phyloP scores from a whole-genome alignment of 2,888 invertebrate species.

The Eupsilia transversa region DNA sequence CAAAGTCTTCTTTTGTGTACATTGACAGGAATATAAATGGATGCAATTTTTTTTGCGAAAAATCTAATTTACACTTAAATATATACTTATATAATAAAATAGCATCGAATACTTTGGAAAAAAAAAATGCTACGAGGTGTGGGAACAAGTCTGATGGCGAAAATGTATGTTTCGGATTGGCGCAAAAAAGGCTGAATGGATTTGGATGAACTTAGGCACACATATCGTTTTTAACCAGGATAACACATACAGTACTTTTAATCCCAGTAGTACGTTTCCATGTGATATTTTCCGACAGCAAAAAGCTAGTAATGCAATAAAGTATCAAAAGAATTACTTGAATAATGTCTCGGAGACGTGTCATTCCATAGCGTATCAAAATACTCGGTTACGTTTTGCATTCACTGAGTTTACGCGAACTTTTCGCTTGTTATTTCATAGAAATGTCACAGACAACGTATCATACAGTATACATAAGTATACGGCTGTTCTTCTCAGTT shows the following conservation, averaged over 20 bases:
- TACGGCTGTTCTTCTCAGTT: neutral
- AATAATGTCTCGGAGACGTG: conserved; percentile 33
- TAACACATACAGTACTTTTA: no score
- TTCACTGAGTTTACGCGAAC: neutral
- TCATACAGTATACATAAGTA: neutral
- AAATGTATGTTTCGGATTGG: no score
- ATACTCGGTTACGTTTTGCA: neutral
- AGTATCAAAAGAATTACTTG: conserved; percentile 38
- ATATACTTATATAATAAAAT: no score
- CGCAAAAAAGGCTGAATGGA: no score
- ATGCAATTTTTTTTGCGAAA: conserved; percentile 41
- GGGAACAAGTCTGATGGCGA: no score
- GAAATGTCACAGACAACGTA: conserved; percentile 6
- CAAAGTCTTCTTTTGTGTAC: conserved; percentile 58
- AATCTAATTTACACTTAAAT: no score
- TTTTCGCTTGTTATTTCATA: conserved; percentile 12
- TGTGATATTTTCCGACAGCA: no score
- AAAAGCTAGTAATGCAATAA: conserved; percentile 27
- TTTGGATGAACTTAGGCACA: no score
- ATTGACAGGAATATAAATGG: conserved; percentile 64
- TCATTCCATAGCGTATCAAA: conserved; percentile 11
- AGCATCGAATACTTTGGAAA: no score
- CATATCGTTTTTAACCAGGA: no score
- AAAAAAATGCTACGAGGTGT: no score
- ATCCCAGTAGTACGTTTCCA: no score